Evolutionary conservation across 2,797 vertebrate species (phyloP), one percentile per base, ranked within the genome.

Genomic region (Mormyrops boulengeri): DNA sequence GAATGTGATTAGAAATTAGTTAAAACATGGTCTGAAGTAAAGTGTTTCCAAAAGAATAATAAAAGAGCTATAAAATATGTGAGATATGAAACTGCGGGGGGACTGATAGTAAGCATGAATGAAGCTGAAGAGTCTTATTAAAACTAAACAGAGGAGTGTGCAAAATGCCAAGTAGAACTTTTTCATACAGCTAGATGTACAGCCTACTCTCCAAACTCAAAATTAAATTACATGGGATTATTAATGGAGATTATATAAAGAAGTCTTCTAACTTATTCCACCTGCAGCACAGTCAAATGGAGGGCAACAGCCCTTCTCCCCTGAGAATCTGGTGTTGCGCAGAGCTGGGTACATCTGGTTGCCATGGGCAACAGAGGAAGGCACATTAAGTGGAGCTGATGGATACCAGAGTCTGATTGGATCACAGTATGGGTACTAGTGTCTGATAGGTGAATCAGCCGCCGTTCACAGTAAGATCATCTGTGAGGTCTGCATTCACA

Each of bases 321-420:
- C 88, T 26, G 41, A 87, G 66, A 89, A 60, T 89, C 92, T 80
- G 90, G 89, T 89, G 90, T 66, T 88, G 57, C 4, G 5, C 87
- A 66, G 53, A 93, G 91, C 91, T 90, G 91, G 90, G 91, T 91
- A 92, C 94, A 93, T 93, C 90, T 91, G 91, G 95, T 96, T 96
- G 94, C 94, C 91, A 95, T 92, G 92, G 94, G 95, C 93, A 94
- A 95, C 94, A 88, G 92, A 90, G 88, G 90, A 88, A 90, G 73
- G 26, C 50, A 34, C 85, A 89, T 77, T 87, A 87, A 82, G 82
- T 49, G 41, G 47, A 44, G 85, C 9, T 57, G 77, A 44, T 87
- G 84, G 73, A 90, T 85, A 30, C 89, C 53, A 60, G 82, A 88
- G 77, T 90, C 38, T 88, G 38, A 49, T 22, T 30, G 41, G 87